phyloP scores from a whole-genome alignment of 2,888 invertebrate species.

The Tipula lateralis region DNA sequence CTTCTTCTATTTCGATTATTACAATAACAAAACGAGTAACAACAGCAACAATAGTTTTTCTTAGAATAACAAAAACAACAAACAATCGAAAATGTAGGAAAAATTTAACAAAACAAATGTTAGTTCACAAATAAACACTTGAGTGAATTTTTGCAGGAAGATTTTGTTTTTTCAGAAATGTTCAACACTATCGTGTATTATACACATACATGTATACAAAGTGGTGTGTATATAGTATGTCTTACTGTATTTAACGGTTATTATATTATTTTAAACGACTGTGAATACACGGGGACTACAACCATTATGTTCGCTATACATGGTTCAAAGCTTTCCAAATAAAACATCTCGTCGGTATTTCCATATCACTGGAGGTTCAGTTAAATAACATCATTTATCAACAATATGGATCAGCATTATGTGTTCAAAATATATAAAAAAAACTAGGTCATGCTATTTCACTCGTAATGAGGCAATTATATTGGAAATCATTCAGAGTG shows the following conservation, averaged over 20 bases:
- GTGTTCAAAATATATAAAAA: background rate
- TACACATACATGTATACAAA: background rate
- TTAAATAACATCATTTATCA: background rate
- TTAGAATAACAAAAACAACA: no score
- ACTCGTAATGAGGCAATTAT: background rate
- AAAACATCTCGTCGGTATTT: background rate
- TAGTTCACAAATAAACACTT: background rate
- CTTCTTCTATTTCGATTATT: background rate
- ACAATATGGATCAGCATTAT: background rate
- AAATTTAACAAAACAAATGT: conserved; percentile 3
- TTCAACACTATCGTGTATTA: background rate
- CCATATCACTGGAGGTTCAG: background rate
- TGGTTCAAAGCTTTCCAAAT: background rate
- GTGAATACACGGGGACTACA: background rate
- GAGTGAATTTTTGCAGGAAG: background rate
- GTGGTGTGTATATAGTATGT: background rate
- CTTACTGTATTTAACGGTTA: background rate
- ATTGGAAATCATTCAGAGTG: background rate
- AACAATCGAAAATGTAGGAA: background rate
- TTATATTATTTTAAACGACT: background rate
- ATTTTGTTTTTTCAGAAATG: background rate
- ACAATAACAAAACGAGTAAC: background rate
- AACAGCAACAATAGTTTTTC: background rate
- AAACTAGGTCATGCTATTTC: background rate
- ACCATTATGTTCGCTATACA: background rate